Evolutionary conservation across 64 coral and sea anemone species (phyloP).

Genomic region (Pocillopora verrucosa): DNA sequence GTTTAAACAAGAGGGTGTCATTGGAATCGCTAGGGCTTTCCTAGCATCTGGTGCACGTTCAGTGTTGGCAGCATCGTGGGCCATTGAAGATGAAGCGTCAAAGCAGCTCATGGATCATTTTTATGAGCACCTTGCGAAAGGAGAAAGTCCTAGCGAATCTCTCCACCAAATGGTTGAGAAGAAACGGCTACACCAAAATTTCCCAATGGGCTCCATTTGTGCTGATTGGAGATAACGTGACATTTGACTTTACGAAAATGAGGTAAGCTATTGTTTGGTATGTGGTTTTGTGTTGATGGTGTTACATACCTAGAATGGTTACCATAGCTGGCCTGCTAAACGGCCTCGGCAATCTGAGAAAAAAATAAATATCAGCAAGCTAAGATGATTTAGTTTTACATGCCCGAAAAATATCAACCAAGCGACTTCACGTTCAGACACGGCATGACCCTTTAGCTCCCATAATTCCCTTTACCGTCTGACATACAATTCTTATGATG

Average conservation of each 20-base stretch:
- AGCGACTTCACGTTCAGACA: too few relatives aligned
- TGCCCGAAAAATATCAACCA: too few relatives aligned
- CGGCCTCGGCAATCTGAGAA: too few relatives aligned
- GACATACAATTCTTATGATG: too few relatives aligned
- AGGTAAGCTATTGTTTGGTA: background rate
- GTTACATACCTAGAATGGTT: too few relatives aligned
- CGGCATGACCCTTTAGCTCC: too few relatives aligned
- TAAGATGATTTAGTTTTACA: too few relatives aligned
- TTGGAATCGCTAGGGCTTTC: background rate
- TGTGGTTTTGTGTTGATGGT: background rate
- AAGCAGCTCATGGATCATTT: background rate
- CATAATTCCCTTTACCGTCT: too few relatives aligned
- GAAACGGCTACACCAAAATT: background rate
- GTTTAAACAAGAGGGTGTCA: background rate
- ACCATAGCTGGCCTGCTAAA: too few relatives aligned
- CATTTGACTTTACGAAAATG: background rate
- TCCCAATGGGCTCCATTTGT: background rate
- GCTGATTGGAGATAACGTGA: slow-evolving; percentile 3
- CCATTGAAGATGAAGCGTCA: background rate
- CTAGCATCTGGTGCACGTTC: background rate
- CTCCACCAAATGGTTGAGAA: background rate
- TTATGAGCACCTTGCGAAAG: background rate
- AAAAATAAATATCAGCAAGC: too few relatives aligned
- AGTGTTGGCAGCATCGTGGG: background rate
- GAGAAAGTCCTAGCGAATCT: background rate